These are phyloP conservation scores for Empis livida DNA, from an alignment of 2,888 invertebrate genomes.

Conservation along the genomic window DNA sequence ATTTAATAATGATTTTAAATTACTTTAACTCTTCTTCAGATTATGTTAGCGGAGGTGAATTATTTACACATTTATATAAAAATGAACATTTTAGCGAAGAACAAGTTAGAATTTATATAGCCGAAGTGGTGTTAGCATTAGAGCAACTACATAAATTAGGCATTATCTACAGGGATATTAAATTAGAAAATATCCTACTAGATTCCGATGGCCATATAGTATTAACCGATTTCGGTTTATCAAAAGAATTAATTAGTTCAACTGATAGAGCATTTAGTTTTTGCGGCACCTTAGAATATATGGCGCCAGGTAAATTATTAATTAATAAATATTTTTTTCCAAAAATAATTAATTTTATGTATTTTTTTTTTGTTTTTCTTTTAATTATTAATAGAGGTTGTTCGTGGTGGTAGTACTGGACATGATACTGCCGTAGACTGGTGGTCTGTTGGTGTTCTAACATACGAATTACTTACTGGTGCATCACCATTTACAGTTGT, in stretches of 20 bases:
- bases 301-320: conserved; percentile 60
- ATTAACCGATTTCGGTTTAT: conserved; percentile 93
- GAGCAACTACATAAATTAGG: conserved; percentile 94
- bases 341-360: not conserved
- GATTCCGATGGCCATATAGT: conserved; percentile 93
- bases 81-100: conserved; percentile 82
- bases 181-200: conserved; percentile 90
- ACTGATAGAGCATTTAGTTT: conserved; percentile 88
- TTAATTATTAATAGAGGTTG: conserved; percentile 40
- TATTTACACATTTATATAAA: conserved; percentile 94
- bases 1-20: not conserved
- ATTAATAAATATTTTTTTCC: not conserved
- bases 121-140: conserved; percentile 88
- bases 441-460: conserved; percentile 96
- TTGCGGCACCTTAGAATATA: conserved; percentile 97
- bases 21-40: no score
- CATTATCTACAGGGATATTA: conserved; percentile 95
- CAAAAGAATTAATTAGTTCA: conserved; percentile 68
- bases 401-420: conserved; percentile 72
- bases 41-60: conserved; percentile 93
- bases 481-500: conserved; percentile 96
- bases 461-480: conserved; percentile 91
- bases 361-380: conserved; percentile 2
- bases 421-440: conserved; percentile 98
- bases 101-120: conserved; percentile 87